Evolutionary conservation across 2,888 invertebrate species (phyloP).

Genomic region (Trypoxylon attenuatum): DNA sequence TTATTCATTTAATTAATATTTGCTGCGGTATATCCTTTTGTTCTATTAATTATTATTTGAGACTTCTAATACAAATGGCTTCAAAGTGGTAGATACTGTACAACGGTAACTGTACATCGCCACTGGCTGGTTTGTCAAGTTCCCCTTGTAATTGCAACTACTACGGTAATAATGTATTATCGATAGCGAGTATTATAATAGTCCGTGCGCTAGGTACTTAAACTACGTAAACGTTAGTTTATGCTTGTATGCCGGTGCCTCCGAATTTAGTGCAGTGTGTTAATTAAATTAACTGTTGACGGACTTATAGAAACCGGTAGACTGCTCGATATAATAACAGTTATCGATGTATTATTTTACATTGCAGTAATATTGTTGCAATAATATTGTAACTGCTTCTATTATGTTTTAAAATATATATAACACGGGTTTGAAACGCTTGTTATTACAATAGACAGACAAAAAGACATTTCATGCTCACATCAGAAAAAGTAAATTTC

Average conservation of each 20-base stretch:
- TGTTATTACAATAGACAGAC: too few species aligned
- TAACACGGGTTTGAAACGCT: too few species aligned
- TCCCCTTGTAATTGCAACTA: constrained; percentile 19
- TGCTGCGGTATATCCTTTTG: too few species aligned
- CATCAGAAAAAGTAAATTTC: too few species aligned
- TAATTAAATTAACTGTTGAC: constrained; percentile 13
- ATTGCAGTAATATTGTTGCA: neutral
- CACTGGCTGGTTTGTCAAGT: constrained; percentile 6
- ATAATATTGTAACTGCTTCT: too few species aligned
- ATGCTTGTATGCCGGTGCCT: constrained; percentile 18
- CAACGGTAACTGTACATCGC: neutral
- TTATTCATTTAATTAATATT: too few species aligned
- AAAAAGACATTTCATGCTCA: too few species aligned
- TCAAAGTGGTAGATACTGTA: too few species aligned
- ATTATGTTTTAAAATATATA: too few species aligned
- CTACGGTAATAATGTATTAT: constrained; percentile 31
- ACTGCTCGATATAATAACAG: neutral
- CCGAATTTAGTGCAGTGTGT: neutral
- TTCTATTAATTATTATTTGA: too few species aligned
- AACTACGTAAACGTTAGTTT: constrained; percentile 12
- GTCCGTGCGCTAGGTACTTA: constrained; percentile 39
- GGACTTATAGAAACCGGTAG: neutral
- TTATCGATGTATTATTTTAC: neutral
- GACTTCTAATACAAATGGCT: too few species aligned
- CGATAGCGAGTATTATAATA: constrained; percentile 27